Conservation (phyloP, 2,797 vertebrate genomes). For the Gambusia yucatana region DNA sequence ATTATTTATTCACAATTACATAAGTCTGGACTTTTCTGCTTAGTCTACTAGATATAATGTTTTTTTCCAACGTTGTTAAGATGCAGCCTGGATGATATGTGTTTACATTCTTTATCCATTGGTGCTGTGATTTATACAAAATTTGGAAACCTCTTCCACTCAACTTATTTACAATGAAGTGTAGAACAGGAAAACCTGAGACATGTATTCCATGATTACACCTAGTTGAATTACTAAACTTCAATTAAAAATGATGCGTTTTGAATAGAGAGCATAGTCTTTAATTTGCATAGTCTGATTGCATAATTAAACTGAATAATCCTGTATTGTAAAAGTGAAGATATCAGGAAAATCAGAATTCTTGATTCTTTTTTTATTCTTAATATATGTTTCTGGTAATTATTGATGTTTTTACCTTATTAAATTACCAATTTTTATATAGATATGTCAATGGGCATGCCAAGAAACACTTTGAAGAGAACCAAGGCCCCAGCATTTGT, state of each 20-base stretch:
- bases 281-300: not conserved
- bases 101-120: not conserved
- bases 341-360: not conserved
- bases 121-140: not conserved
- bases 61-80: not conserved
- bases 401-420: constrained; percentile 15
- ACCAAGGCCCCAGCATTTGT: constrained; percentile 80
- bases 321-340: not conserved
- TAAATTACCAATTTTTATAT: constrained; percentile 8
- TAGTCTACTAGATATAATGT: not conserved
- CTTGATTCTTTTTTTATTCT: not conserved
- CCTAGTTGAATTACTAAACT: not conserved
- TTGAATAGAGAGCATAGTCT: not conserved
- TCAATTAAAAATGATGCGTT: not conserved
- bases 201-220: not conserved
- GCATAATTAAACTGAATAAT: not conserved
- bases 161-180: not conserved
- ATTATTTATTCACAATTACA: not conserved
- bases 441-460: constrained; percentile 99
- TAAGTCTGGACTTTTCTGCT: not conserved
- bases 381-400: not conserved
- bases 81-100: not conserved
- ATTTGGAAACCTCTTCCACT: not conserved
- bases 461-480: constrained; percentile 98
- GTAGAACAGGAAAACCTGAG: not conserved